A percentile compares a stretch with the other conserved stretches of the same genome.
Evolutionary conservation across 2,113 vertebrate genomes (phyloP).

Genomic region (Gavia stellata): DNA sequence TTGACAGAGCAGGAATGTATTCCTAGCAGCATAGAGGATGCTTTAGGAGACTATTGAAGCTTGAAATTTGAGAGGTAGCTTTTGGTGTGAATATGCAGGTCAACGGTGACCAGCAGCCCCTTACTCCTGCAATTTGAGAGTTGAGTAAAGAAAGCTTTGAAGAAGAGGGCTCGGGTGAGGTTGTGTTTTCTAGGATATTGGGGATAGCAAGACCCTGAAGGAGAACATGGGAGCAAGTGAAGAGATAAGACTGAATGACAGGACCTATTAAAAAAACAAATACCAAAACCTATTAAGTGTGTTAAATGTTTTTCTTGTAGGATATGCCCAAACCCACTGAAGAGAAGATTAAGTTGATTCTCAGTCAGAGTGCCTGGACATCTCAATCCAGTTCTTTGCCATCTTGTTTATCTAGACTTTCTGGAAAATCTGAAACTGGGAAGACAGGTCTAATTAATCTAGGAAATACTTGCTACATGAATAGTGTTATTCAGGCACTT

Average conservation of each 20-base stretch:
- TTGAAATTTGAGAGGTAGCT: background rate
- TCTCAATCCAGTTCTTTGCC: slow-evolving; percentile 92
- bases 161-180: background rate
- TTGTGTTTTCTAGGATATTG: background rate
- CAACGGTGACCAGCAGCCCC: background rate
- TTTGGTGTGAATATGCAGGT: background rate
- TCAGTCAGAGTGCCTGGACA: slow-evolving; percentile 98
- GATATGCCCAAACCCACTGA: slow-evolving; percentile 91
- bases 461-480: slow-evolving; percentile 98
- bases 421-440: slow-evolving; percentile 95
- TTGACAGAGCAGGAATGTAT: background rate
- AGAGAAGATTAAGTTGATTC: slow-evolving; percentile 91
- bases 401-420: slow-evolving; percentile 85
- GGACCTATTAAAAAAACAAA: background rate
- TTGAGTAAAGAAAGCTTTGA: background rate
- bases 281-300: background rate
- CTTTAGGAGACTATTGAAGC: background rate
- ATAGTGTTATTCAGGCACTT: slow-evolving; percentile 96
- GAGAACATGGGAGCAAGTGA: background rate
- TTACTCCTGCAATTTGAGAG: background rate
- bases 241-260: background rate
- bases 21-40: background rate
- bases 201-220: background rate
- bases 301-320: slow-evolving; percentile 62
- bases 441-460: slow-evolving; percentile 96